Evolutionary conservation across 2,888 invertebrate species (phyloP).

Genomic region (Euclidia mi): DNA sequence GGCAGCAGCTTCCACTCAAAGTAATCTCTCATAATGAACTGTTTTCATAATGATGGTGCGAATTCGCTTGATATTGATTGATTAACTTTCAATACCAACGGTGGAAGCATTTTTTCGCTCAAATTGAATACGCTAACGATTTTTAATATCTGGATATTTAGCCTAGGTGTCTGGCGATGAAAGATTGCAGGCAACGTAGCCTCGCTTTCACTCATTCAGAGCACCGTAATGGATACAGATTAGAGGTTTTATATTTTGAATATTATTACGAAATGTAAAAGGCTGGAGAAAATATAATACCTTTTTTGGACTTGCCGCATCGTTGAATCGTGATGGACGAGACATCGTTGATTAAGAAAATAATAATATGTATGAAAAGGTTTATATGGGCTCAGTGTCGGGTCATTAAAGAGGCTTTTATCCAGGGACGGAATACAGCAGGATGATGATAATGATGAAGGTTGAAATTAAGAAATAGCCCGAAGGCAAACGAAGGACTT

Average conservation of each 20-base stretch:
- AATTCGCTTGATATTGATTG: conserved; percentile 56
- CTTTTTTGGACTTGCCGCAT: too few relatives aligned
- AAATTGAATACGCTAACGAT: conserved; percentile 39
- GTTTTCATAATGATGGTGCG: conserved; percentile 57
- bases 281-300: too few relatives aligned
- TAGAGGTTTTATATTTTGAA: background rate
- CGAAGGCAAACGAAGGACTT: too few relatives aligned
- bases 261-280: too few relatives aligned
- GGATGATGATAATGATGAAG: too few relatives aligned
- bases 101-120: conserved; percentile 41
- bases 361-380: too few relatives aligned
- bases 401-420: too few relatives aligned
- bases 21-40: conserved; percentile 37
- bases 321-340: too few relatives aligned
- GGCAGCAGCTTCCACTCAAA: conserved; percentile 21
- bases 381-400: too few relatives aligned
- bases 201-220: conserved; percentile 3
- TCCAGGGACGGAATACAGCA: too few relatives aligned
- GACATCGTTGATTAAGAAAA: too few relatives aligned
- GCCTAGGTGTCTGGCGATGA: conserved; percentile 37
- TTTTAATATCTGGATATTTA: conserved; percentile 50
- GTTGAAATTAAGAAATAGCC: too few relatives aligned
- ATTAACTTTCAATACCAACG: conserved; percentile 58
- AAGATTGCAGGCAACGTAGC: conserved; percentile 19
- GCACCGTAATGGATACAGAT: background rate